Conservation (phyloP, 2,888 invertebrate genomes). For the Cephus spinipes region DNA sequence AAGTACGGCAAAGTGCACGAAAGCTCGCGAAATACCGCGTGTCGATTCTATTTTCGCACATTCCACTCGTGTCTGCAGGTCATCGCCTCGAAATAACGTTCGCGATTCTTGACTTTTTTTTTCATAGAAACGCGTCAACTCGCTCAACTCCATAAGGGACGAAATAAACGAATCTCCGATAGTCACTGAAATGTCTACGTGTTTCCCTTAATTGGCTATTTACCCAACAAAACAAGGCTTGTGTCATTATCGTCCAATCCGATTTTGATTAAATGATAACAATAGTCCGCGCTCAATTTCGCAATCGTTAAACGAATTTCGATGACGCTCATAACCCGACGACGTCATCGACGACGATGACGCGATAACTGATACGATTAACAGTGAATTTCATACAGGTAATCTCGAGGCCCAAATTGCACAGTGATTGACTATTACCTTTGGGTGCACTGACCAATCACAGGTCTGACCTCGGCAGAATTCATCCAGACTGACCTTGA, state of each 20-base stretch:
- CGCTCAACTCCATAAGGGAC: neutral
- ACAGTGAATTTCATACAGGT: neutral
- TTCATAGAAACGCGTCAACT: no score
- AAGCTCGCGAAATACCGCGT: conserved; percentile 30
- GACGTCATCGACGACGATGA: neutral
- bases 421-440: neutral
- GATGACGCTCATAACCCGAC: neutral
- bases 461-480: neutral
- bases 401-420: neutral
- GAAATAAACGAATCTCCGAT: neutral
- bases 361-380: neutral
- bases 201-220: neutral
- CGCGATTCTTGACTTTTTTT: no score
- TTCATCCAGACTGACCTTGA: neutral
- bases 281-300: conserved; percentile 10
- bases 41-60: conserved; percentile 39
- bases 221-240: neutral
- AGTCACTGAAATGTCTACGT: neutral
- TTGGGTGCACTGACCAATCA: neutral
- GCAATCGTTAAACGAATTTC: neutral
- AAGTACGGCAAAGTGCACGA: neutral
- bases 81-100: conserved; percentile 42
- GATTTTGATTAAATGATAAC: conserved; percentile 17
- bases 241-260: neutral
- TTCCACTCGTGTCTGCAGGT: conserved; percentile 44